Percentiles rank a stretch among this genome's conserved stretches.
Evolutionary conservation across 2,797 vertebrate genomes (phyloP).

Genomic region (Spinibarbus caldwelli): DNA sequence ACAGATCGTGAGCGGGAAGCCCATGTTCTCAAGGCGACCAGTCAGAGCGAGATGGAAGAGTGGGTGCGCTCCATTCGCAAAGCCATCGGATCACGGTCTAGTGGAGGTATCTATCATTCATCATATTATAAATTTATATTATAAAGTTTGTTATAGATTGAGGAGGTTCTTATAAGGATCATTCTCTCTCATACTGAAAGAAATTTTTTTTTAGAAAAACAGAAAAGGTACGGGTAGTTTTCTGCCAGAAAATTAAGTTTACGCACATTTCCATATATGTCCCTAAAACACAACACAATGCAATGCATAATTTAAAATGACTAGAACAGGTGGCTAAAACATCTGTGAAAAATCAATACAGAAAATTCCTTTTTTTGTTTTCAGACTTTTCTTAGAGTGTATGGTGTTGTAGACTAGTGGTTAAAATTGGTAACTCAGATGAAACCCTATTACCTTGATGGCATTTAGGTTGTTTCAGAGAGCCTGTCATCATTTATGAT

Average conservation of each 20-base stretch:
- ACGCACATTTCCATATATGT: not conserved
- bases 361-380: not conserved
- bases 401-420: not conserved
- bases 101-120: slow-evolving; percentile 81
- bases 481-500: not conserved
- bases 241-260: not conserved
- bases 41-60: slow-evolving; percentile 93
- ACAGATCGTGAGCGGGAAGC: slow-evolving; percentile 84
- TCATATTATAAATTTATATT: not conserved
- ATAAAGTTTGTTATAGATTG: not conserved
- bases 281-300: not conserved
- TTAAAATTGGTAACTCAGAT: not conserved
- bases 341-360: not conserved
- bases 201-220: not conserved
- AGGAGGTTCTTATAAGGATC: not conserved
- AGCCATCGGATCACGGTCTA: slow-evolving; percentile 79
- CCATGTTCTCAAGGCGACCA: slow-evolving; percentile 89
- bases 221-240: not conserved
- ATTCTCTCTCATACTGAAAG: not conserved
- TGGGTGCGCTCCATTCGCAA: slow-evolving; percentile 90
- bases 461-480: not conserved
- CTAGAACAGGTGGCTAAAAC: not conserved
- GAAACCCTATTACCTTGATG: not conserved
- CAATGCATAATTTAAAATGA: not conserved
- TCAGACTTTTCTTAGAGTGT: not conserved